Evolutionary conservation across 2,888 invertebrate species (phyloP), one percentile per base, ranked within the genome.

Genomic region (Mesochorus sp.): DNA sequence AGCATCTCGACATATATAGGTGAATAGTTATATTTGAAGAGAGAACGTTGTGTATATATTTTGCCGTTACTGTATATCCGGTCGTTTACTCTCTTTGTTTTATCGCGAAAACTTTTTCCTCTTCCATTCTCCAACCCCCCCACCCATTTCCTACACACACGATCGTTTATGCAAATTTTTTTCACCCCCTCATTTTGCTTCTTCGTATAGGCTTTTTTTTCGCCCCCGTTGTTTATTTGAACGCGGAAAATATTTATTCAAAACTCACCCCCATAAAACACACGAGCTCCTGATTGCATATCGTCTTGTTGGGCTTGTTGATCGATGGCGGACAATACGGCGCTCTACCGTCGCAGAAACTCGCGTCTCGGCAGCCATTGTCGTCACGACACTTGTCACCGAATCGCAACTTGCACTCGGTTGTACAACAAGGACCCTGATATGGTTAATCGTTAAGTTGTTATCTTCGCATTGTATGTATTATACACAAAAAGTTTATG

Each of bases 201-300:
- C 14, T 12, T 31, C 12, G 1, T 47, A 5, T 21, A 0, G 3
- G n/a, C 2, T n/a, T 37, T 26, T 62, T 8, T 28, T 8, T 8
- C 4, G 26, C 1, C 19, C 21, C 47, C 47, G 2, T 31, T 8
- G 6, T 44, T 31, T 10, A 31, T 53, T 61, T 19, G 1, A 14
- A 19, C 17, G n/a, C 12, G 1, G 1, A 10, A 12, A 28, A 59
- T 31, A 68, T 44, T 47, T 39, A 53, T n/a, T 39, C 14, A 42
- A 51, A 31, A 93, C 95, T 94, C 91, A 97, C 97, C 90, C 99
- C 99, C 95, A 97, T 97, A 88, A 96, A 97, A 91, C 99, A 99
- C 72, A 99, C 98, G 87, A 99, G 98, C 90, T 98, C 97, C 90
- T 98, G 96, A 91, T 99, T 98, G 91, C 99, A 99, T 79, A 98